These are phyloP conservation scores for Cosmorhoe ocellata DNA, from an alignment of 2,888 invertebrate genomes.

Conservation along the genomic window DNA sequence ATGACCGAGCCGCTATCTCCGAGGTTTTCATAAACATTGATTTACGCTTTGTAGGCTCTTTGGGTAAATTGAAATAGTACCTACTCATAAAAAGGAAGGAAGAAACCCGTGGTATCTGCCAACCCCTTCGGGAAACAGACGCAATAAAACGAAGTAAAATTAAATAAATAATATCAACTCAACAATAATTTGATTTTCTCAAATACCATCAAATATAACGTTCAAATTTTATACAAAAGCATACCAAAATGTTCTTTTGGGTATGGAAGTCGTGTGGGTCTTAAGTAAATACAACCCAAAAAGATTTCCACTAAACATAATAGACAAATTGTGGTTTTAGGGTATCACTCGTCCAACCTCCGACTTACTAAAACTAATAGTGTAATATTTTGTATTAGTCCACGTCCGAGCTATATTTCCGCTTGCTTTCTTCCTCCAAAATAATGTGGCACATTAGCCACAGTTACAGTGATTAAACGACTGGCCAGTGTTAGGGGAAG, in stretches of 20 bases:
- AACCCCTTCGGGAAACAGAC: too few relatives aligned
- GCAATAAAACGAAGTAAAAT: too few relatives aligned
- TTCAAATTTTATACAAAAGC: too few relatives aligned
- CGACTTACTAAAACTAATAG: constrained; percentile 42
- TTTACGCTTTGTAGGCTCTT: constrained; percentile 41
- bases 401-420: constrained; percentile 67
- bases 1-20: constrained; percentile 44
- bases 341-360: constrained; percentile 14
- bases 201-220: too few relatives aligned
- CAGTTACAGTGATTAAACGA: constrained; percentile 79
- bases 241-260: too few relatives aligned
- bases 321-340: constrained; percentile 12
- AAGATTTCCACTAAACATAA: background rate
- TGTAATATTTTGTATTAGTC: constrained; percentile 60
- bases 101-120: too few relatives aligned
- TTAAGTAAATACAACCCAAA: background rate
- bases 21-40: constrained; percentile 50
- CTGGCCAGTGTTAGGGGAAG: constrained; percentile 60
- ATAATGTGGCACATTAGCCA: constrained; percentile 75
- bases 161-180: too few relatives aligned
- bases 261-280: too few relatives aligned
- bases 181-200: too few relatives aligned
- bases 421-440: constrained; percentile 66
- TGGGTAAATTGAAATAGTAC: constrained; percentile 4
- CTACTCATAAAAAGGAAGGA: background rate